phyloP scores from a whole-genome alignment of 2,113 vertebrate species.

The Suncus etruscus region DNA sequence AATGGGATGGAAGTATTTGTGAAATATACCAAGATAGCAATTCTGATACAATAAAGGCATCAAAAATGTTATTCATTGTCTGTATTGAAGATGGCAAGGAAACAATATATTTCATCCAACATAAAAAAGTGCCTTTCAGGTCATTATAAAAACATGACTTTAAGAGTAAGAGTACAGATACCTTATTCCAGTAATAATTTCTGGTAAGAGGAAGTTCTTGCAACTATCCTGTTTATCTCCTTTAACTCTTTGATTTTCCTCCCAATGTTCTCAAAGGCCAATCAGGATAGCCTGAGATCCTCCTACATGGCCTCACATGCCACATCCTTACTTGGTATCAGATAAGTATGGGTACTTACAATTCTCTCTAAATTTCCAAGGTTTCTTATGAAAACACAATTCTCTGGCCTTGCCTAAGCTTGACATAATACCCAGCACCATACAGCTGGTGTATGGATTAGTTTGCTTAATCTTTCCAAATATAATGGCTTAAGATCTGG shows the following conservation, averaged over 20 bases:
- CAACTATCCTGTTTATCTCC: not conserved
- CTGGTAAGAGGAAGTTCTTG: constrained; percentile 37
- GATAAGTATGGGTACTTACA: not conserved
- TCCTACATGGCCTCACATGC: not conserved
- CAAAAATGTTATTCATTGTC: too few species aligned
- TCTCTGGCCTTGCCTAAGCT: not conserved
- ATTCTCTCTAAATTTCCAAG: constrained; percentile 9
- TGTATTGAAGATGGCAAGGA: too few species aligned
- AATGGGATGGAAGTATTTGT: not conserved
- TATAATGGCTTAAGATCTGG: not conserved
- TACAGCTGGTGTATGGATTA: constrained; percentile 5
- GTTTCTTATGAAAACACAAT: not conserved
- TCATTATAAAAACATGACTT: constrained; percentile 16
- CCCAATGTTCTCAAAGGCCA: not conserved
- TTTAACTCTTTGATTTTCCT: not conserved
- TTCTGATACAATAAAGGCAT: not conserved
- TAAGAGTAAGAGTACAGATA: not conserved
- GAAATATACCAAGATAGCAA: too few species aligned
- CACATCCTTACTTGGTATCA: not conserved
- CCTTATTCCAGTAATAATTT: not conserved
- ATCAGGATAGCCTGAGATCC: not conserved
- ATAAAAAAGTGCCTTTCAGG: not conserved
- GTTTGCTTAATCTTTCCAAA: constrained; percentile 46
- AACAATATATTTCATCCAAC: not conserved
- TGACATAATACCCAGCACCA: not conserved